Evolutionary conservation across 2,113 vertebrate genomes (phyloP).

Genomic region (Muscicapa adusta): DNA sequence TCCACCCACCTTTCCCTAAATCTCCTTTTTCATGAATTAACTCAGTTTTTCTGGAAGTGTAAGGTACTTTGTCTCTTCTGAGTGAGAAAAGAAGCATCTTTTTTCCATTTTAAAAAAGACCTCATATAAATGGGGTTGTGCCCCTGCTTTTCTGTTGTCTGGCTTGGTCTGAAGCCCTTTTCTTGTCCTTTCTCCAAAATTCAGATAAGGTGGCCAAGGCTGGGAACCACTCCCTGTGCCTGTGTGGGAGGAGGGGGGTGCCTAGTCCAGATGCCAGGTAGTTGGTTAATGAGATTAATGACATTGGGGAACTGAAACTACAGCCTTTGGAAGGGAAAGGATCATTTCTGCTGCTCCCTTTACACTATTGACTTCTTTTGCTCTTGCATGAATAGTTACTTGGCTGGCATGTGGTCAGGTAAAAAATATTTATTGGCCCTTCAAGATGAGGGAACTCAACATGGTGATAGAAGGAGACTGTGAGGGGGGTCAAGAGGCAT

Average conservation of each 20-base stretch:
- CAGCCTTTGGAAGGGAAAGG: not conserved
- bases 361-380: not conserved
- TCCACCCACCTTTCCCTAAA: not conserved
- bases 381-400: not conserved
- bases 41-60: not conserved
- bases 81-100: not conserved
- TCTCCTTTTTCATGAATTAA: accelerated
- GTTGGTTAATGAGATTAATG: not conserved
- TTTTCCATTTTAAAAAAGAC: not conserved
- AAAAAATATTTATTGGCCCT: not conserved
- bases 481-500: not conserved
- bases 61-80: not conserved
- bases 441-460: not conserved
- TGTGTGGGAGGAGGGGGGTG: not conserved
- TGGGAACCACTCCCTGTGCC: accelerated
- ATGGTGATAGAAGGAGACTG: not conserved
- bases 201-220: not conserved
- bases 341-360: not conserved
- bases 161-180: not conserved
- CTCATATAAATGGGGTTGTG: not conserved
- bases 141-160: not conserved
- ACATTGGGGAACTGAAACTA: not conserved
- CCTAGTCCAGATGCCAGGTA: not conserved
- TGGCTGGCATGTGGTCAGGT: accelerated
- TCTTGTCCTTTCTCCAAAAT: not conserved